phyloP scores from a whole-genome alignment of 2,113 vertebrate species.

The Opisthocomus hoazin region DNA sequence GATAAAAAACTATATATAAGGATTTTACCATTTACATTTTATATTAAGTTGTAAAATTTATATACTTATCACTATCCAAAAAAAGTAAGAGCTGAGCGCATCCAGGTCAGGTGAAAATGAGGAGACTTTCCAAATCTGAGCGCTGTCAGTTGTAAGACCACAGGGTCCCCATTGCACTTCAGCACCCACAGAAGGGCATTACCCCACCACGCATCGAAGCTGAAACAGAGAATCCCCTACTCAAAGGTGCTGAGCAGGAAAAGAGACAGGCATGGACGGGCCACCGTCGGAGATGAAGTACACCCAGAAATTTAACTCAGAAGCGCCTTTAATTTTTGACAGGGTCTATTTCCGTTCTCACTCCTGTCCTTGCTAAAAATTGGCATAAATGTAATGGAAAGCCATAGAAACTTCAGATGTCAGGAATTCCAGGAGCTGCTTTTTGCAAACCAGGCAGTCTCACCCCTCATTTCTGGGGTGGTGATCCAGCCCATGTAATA shows the following conservation, averaged over 20 bases:
- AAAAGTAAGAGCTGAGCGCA: neutral
- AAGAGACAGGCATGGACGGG: neutral
- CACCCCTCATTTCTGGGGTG: neutral
- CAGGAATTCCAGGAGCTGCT: neutral
- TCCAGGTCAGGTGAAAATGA: neutral
- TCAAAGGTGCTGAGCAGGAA: neutral
- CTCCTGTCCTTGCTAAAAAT: neutral
- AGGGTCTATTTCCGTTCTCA: neutral
- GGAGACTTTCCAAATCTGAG: neutral
- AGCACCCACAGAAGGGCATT: neutral
- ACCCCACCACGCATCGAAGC: neutral
- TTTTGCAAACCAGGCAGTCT: neutral
- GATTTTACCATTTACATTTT: neutral
- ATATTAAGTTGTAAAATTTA: neutral
- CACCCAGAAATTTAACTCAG: neutral
- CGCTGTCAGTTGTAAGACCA: neutral
- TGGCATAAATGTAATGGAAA: neutral
- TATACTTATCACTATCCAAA: neutral
- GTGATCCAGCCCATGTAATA: neutral
- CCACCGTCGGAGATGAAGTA: neutral
- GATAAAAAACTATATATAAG: neutral
- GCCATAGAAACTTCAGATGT: neutral
- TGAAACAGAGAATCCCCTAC: neutral
- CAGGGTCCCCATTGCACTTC: rapidly evolving
- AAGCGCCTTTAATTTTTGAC: neutral